Percentiles rank a stretch among this genome's conserved stretches.
phyloP scores from a whole-genome alignment of 2,797 vertebrate species.

The Todus mexicanus region DNA sequence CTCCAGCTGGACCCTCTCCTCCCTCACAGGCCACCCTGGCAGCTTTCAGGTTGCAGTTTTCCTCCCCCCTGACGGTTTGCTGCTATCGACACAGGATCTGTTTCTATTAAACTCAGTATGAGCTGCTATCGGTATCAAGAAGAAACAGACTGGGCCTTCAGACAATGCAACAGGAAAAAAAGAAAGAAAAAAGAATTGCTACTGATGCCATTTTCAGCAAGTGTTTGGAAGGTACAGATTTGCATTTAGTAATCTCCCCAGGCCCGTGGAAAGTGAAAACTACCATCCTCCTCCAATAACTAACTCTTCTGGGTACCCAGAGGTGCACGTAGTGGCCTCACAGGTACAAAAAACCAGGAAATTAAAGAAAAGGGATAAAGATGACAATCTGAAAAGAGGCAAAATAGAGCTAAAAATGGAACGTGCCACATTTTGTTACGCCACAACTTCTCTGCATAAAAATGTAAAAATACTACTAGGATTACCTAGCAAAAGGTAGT shows the following conservation, averaged over 20 bases:
- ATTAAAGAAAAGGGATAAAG: background rate
- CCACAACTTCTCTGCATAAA: background rate
- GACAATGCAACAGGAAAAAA: background rate
- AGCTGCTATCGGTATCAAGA: background rate
- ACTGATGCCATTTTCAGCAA: background rate
- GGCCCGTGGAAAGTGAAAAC: background rate
- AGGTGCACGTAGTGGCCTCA: background rate
- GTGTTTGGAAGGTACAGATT: background rate
- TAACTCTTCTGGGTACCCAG: background rate
- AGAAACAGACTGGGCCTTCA: background rate
- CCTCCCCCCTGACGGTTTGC: background rate
- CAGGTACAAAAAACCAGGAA: background rate
- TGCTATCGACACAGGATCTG: background rate
- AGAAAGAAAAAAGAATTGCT: background rate
- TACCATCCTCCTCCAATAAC: background rate
- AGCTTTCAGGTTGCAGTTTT: background rate
- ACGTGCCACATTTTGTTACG: background rate
- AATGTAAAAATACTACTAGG: constrained; percentile 36
- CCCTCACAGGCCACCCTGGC: accelerated
- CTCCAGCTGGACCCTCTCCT: background rate
- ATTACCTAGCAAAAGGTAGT: constrained; percentile 53
- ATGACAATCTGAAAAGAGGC: background rate
- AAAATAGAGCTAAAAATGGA: background rate
- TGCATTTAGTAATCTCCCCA: background rate
- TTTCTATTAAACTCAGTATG: background rate